Evolutionary conservation across 2,113 vertebrate species (phyloP).

Genomic region (Cercocebus atys): DNA sequence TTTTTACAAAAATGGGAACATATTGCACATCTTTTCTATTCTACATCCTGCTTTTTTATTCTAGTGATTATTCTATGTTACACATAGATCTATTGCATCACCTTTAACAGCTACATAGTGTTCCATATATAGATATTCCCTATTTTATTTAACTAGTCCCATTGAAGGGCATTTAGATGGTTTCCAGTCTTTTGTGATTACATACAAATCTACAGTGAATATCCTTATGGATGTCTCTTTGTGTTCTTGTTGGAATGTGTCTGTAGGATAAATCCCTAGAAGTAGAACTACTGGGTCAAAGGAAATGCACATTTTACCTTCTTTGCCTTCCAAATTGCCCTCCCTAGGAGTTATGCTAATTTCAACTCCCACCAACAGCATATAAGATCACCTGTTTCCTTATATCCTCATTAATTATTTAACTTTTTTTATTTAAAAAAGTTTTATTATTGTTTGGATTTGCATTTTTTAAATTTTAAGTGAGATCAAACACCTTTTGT

Average conservation of each 20-base stretch:
- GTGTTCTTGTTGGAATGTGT: neutral
- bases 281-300: neutral
- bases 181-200: neutral
- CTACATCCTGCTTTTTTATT: neutral
- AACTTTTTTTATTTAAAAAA: neutral
- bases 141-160: neutral
- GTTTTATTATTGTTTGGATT: neutral
- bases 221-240: neutral
- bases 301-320: neutral
- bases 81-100: neutral
- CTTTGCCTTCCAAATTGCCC: neutral
- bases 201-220: neutral
- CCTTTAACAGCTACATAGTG: neutral
- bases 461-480: neutral
- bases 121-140: neutral
- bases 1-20: neutral
- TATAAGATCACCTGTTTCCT: neutral
- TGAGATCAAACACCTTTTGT: neutral
- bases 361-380: neutral
- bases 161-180: neutral
- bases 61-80: neutral
- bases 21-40: neutral
- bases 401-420: neutral
- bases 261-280: neutral
- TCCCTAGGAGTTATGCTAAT: neutral